A percentile compares a stretch with the other conserved stretches of the same genome.
These are phyloP conservation scores for Porites lutea DNA, from an alignment of 64 coral and sea anemone genomes.

Conservation along the genomic window DNA sequence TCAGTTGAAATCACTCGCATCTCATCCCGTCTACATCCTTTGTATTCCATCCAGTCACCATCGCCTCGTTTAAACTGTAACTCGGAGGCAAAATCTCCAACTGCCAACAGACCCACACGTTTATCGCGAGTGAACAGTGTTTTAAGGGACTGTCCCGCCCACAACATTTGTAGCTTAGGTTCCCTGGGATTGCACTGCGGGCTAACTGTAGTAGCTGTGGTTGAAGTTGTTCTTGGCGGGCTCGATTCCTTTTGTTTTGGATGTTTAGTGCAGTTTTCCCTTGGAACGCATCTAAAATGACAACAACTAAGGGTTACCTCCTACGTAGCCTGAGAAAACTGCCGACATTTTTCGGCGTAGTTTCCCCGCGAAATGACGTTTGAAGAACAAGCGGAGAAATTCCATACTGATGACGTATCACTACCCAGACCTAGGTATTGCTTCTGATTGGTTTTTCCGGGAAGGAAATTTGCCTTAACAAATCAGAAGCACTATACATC, in stretches of 20 bases:
- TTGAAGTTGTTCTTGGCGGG: not conserved
- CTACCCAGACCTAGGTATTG: no score
- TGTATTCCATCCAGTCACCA: not conserved
- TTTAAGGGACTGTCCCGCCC: not conserved
- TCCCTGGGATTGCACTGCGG: not conserved
- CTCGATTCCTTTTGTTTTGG: no score
- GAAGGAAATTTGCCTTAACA: no score
- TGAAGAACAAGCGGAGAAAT: no score
- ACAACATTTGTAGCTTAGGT: not conserved
- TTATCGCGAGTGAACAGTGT: not conserved
- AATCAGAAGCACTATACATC: no score
- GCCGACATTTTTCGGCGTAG: no score
- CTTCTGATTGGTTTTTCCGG: no score
- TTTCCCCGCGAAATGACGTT: no score
- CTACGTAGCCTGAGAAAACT: no score
- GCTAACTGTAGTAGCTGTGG: not conserved
- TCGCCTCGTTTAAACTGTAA: not conserved
- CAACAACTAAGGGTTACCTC: no score
- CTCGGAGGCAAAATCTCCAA: no score
- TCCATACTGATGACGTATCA: no score
- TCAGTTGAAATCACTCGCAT: conserved; percentile 27
- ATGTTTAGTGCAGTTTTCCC: not conserved
- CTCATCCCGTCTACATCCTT: not conserved
- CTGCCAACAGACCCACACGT: not conserved
- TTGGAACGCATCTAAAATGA: conserved; percentile 3